Base-by-base conservation (phyloP, 64 coral and sea anemone genomes). In the Montipora foliosa region DNA sequence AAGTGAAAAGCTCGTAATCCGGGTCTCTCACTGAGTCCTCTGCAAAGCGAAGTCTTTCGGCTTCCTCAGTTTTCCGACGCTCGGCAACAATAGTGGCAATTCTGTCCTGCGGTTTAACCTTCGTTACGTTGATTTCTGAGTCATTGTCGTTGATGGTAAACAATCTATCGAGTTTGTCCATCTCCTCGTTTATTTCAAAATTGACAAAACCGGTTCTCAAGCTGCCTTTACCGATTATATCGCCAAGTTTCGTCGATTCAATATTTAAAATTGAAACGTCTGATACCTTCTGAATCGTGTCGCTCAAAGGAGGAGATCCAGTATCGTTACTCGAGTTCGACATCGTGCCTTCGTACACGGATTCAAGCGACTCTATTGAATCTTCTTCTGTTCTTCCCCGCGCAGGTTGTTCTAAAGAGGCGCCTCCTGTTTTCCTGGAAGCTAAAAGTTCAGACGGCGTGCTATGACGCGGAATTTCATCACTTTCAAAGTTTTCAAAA, bases 41-140 rank as follows among this genome's bases (percentile, higher is more conserved):
- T 1, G 82, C 82, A 86, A 86, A 86, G 21, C 82, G 82, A 64
- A 86, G 82, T 64, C 82, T 86, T 52, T 86, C 82, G n/a, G 82
- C 66, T 14, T 86, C 82, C 82, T 86, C 82, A 2, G 82, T 66
- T 71, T 86, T 86, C 2, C 82, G 82, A 12, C 82, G 62, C 47
- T 86, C 62, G 22, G 82, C 45, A 71, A 86, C 47, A 72, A 86
- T 86, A 16, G 82, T 71, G 5, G 82, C 82, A n/a, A 86, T 86
- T 86, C 47, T 86, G 66, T 71, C 66, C 19, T 86, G 90, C 11
- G 90, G 73, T 78, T 92, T 75, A 19, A 85, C 57, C 29, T 15
- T 70, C 78, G 75, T 44, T n/a, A 62, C 62, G 9, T 79, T 48
- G 47, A 73, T 55, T 51, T 61, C 53, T 37, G 21, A 44, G 12